Conservation (phyloP, 2,888 invertebrate species). For the Diogma glabrata region DNA sequence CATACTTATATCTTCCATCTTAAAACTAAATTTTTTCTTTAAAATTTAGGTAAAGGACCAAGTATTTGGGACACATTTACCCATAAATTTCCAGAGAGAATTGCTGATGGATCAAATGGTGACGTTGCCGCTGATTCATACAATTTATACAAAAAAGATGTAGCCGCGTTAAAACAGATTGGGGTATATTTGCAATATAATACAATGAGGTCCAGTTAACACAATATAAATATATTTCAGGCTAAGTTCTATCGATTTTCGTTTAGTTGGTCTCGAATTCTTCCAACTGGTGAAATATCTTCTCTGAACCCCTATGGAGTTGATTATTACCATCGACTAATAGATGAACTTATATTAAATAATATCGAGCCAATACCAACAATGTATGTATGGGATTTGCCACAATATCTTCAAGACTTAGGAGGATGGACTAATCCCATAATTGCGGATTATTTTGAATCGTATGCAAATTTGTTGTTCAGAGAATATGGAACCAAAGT, state of each 20-base stretch:
- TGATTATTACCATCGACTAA: constrained; percentile 51
- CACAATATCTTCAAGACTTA: constrained; percentile 18
- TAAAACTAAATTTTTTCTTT: too few species aligned
- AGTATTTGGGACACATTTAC: constrained; percentile 5
- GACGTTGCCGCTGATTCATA: background rate
- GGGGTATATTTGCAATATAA: too few species aligned
- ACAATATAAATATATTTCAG: too few species aligned
- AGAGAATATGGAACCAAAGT: constrained; percentile 23
- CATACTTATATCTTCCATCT: too few species aligned
- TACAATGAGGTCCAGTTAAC: too few species aligned
- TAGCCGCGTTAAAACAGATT: background rate
- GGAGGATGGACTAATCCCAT: constrained; percentile 41
- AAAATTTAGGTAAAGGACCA: background rate
- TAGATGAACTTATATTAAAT: constrained; percentile 46
- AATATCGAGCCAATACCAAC: constrained; percentile 50
- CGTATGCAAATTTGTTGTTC: constrained; percentile 25
- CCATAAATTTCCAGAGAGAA: background rate
- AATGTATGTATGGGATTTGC: constrained; percentile 44
- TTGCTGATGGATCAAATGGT: background rate
- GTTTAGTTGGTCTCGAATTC: constrained; percentile 50
- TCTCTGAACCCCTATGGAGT: constrained; percentile 47
- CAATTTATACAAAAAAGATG: background rate
- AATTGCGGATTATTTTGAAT: constrained; percentile 38
- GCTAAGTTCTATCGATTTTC: constrained; percentile 42
- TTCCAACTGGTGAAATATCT: constrained; percentile 44